Percentiles rank a stretch among this genome's conserved stretches.
Conservation (phyloP, 1,140 invertebrate species). For the Drosophila carrolli region DNA sequence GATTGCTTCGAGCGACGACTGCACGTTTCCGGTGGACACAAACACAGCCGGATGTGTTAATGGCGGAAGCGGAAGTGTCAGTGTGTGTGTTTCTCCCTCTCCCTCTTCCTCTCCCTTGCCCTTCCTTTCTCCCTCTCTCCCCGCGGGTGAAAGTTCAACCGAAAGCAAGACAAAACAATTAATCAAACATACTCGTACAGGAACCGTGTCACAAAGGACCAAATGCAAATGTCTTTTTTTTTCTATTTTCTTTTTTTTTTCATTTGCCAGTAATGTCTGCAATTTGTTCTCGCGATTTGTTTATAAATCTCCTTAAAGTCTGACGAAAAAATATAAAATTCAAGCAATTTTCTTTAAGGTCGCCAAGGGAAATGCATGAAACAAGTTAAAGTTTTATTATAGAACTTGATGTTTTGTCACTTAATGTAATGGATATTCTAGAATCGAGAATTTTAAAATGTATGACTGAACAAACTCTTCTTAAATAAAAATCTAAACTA, state of each 20-base stretch:
- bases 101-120: background rate
- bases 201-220: conserved; percentile 24
- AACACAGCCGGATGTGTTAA: conserved; percentile 75
- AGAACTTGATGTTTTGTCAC: background rate
- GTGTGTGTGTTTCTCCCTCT: conserved; percentile 29
- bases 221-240: conserved; percentile 41
- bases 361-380: background rate
- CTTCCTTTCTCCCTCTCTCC: background rate
- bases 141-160: conserved; percentile 39
- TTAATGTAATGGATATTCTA: too few species aligned
- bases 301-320: conserved; percentile 42
- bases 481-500: too few species aligned
- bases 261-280: conserved; percentile 28
- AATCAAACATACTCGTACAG: conserved; percentile 51
- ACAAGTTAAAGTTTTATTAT: background rate
- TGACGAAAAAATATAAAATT: background rate
- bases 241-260: conserved; percentile 1
- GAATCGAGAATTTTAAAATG: background rate
- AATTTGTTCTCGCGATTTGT: conserved; percentile 42
- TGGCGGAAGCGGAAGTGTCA: conserved; percentile 78
- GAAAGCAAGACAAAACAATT: conserved; percentile 51
- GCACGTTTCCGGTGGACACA: conserved; percentile 62
- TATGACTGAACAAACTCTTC: background rate
- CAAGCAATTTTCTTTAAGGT: conserved; percentile 15
- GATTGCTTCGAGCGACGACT: conserved; percentile 35